A percentile compares a stretch with the other conserved stretches of the same genome.
Evolutionary conservation across 2,888 invertebrate genomes (phyloP).

Genomic region (Cheilosia vernalis): DNA sequence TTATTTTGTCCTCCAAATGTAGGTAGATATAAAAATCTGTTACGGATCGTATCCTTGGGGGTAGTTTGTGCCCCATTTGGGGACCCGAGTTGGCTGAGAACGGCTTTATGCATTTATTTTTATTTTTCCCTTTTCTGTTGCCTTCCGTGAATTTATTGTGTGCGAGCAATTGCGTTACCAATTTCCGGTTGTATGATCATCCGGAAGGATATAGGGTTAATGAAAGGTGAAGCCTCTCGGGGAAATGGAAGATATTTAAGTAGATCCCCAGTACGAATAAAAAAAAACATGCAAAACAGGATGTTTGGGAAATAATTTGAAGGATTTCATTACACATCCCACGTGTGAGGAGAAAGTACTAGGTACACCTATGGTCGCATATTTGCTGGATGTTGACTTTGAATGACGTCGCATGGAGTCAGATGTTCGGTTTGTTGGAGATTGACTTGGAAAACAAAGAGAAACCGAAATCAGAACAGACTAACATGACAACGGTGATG

Average conservation of each 20-base stretch:
- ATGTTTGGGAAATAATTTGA: conserved; percentile 61
- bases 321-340: conserved; percentile 53
- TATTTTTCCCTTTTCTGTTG: background rate
- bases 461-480: background rate
- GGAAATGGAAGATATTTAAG: conserved; percentile 61
- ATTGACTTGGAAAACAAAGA: conserved; percentile 1
- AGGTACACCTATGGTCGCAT: background rate
- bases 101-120: conserved; percentile 39
- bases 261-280: conserved; percentile 19
- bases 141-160: conserved; percentile 62
- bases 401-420: background rate
- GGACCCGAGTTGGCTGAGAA: conserved; percentile 43
- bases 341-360: background rate
- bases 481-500: conserved; percentile 24
- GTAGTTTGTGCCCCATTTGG: conserved; percentile 56
- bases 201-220: conserved; percentile 73
- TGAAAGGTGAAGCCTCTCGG: conserved; percentile 63
- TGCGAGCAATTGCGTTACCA: conserved; percentile 73
- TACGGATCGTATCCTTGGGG: conserved; percentile 70
- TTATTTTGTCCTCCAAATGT: conserved; percentile 37
- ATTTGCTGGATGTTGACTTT: background rate
- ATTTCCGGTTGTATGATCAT: conserved; percentile 71
- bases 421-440: background rate
- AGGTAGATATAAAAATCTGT: conserved; percentile 58
- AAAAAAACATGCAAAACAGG: conserved; percentile 24